phyloP scores from a whole-genome alignment of 1,140 invertebrate genomes.

The Drosophila bipectinata region DNA sequence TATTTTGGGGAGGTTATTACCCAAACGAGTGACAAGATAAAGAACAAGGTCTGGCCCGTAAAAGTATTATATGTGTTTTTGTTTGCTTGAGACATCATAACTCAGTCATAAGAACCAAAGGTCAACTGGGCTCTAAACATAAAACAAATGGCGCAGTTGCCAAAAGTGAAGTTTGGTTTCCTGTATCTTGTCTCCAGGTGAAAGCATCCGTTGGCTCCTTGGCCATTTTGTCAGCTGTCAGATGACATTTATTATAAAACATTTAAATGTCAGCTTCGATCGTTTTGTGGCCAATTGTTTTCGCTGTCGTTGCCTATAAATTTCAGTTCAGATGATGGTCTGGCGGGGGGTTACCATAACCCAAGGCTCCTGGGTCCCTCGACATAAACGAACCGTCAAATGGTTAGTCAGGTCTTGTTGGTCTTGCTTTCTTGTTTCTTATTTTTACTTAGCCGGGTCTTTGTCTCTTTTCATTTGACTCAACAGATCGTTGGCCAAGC shows the following conservation, averaged over 20 bases:
- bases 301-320: slow-evolving; percentile 53
- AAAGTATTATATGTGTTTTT: slow-evolving; percentile 22
- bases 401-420: slow-evolving; percentile 25
- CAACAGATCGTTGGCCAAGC: slow-evolving; percentile 28
- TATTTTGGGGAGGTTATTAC: slow-evolving; percentile 34
- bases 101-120: slow-evolving; percentile 34
- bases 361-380: slow-evolving; percentile 12
- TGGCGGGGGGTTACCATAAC: not conserved
- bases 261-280: slow-evolving; percentile 73
- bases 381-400: slow-evolving; percentile 44
- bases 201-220: slow-evolving; percentile 30
- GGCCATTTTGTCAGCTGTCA: slow-evolving; percentile 71
- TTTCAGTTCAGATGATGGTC: slow-evolving; percentile 14
- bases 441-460: slow-evolving; percentile 31
- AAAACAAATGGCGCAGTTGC: slow-evolving; percentile 51
- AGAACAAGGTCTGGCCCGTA: slow-evolving; percentile 27
- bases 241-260: slow-evolving; percentile 77
- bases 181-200: slow-evolving; percentile 42
- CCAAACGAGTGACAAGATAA: slow-evolving; percentile 3
- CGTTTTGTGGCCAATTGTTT: slow-evolving; percentile 44
- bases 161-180: slow-evolving; percentile 36
- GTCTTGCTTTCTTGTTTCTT: not conserved
- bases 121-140: slow-evolving; percentile 73
- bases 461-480: slow-evolving; percentile 30
- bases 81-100: slow-evolving; percentile 16